These are phyloP conservation scores for Stenoptilia bipunctidactyla DNA, from an alignment of 2,888 invertebrate genomes.

Conservation along the genomic window DNA sequence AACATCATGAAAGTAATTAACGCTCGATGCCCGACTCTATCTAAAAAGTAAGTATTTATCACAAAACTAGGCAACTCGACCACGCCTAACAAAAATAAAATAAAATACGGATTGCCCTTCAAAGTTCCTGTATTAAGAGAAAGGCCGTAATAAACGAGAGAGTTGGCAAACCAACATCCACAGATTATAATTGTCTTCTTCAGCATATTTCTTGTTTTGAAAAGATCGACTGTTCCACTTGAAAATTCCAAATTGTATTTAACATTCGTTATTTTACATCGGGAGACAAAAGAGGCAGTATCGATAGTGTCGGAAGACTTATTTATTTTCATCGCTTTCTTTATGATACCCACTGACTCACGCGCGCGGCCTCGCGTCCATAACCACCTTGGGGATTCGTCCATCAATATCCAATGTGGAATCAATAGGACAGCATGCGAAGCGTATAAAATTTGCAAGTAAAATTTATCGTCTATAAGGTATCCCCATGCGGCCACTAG, in stretches of 20 bases:
- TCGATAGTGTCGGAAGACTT: constrained; percentile 74
- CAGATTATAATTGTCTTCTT: constrained; percentile 85
- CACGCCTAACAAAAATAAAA: constrained; percentile 81
- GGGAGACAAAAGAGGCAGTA: constrained; percentile 74
- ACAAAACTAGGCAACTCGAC: constrained; percentile 87
- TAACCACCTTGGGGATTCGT: constrained; percentile 90
- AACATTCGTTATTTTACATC: constrained; percentile 66
- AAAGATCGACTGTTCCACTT: constrained; percentile 75
- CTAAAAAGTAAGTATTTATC: constrained; percentile 80
- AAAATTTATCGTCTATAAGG: constrained; percentile 78
- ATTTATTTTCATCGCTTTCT: constrained; percentile 80
- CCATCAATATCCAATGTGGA: constrained; percentile 87
- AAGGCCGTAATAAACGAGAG: constrained; percentile 87
- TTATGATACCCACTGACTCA: constrained; percentile 81
- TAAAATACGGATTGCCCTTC: constrained; percentile 84
- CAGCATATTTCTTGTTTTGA: constrained; percentile 82
- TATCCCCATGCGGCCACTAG: constrained; percentile 86
- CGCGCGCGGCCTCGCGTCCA: constrained; percentile 84
- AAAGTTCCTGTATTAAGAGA: constrained; percentile 85
- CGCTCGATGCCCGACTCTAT: constrained; percentile 80
- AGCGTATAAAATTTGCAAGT: constrained; percentile 83
- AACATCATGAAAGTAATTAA: constrained; percentile 84
- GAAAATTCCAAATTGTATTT: constrained; percentile 56
- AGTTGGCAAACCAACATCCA: constrained; percentile 89
- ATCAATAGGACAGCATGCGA: constrained; percentile 79